phyloP scores from a whole-genome alignment of 2,797 vertebrate genomes.

The Glossophaga mutica region DNA sequence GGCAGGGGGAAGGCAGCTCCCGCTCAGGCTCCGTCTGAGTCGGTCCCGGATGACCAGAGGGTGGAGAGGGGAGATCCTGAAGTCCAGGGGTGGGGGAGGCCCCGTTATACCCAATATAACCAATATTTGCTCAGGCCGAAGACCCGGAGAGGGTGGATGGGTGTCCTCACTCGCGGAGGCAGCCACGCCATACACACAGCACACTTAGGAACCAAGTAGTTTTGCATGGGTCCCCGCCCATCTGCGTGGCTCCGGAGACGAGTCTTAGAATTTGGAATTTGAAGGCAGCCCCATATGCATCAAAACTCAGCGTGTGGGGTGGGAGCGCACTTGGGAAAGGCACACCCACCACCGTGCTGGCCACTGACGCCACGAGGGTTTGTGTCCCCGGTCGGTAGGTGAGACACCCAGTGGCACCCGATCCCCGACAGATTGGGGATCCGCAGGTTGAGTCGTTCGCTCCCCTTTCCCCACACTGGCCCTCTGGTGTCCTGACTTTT shows the following conservation, averaged over 20 bases:
- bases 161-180: background rate
- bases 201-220: background rate
- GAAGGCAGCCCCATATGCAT: background rate
- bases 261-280: background rate
- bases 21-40: background rate
- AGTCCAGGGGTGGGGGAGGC: background rate
- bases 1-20: background rate
- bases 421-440: background rate
- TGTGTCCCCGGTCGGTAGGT: background rate
- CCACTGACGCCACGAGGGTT: background rate
- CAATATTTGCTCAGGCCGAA: background rate
- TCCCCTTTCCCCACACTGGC: background rate
- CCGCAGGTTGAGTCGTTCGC: background rate
- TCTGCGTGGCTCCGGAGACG: background rate
- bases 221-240: background rate
- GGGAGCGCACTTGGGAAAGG: background rate
- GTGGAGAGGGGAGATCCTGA: background rate
- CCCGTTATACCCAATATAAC: background rate
- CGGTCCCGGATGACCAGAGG: background rate
- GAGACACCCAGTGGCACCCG: background rate
- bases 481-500: constrained; percentile 3
- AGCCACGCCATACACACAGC: background rate
- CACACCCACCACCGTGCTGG: background rate
- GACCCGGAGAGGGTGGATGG: background rate
- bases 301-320: background rate